phyloP scores from a whole-genome alignment of 2,888 invertebrate species.

The Tethea ocularis region DNA sequence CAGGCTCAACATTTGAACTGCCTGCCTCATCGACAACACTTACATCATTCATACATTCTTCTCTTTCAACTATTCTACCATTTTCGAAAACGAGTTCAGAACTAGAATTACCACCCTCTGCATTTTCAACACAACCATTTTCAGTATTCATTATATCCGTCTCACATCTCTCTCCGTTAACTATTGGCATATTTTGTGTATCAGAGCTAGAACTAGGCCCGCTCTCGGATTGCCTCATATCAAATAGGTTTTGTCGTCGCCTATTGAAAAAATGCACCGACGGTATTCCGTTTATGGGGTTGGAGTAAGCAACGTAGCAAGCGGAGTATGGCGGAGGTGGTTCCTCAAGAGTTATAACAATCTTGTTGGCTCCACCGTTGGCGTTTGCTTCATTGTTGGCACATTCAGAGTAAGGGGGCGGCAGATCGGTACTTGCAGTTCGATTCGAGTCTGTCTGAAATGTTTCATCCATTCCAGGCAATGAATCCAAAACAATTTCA shows the following conservation, averaged over 20 bases:
- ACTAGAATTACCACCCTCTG: neutral
- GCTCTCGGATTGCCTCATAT: neutral
- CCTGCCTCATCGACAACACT: neutral
- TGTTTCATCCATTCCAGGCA: neutral
- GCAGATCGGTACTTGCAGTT: constrained; percentile 38
- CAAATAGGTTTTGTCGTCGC: constrained; percentile 22
- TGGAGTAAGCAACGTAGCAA: constrained; percentile 51
- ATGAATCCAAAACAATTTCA: neutral
- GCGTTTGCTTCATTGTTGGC: constrained; percentile 20
- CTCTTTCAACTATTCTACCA: constrained; percentile 35
- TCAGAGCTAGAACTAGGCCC: constrained; percentile 12
- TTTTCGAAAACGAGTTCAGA: constrained; percentile 19
- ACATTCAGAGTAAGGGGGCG: constrained; percentile 65
- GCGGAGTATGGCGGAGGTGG: constrained; percentile 70
- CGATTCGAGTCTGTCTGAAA: neutral
- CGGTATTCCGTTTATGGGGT: constrained; percentile 48
- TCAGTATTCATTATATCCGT: neutral
- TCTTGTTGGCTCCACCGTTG: neutral
- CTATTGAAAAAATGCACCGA: constrained; percentile 44
- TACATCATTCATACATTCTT: neutral
- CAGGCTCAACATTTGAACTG: neutral
- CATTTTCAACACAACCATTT: constrained; percentile 6
- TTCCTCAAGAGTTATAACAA: constrained; percentile 44
- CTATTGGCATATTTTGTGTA: constrained; percentile 11
- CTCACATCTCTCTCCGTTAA: neutral